A percentile compares a stretch with the other conserved stretches of the same genome.
Evolutionary conservation across 1,140 invertebrate genomes (phyloP).

Genomic region (Eriosoma lanigerum): DNA sequence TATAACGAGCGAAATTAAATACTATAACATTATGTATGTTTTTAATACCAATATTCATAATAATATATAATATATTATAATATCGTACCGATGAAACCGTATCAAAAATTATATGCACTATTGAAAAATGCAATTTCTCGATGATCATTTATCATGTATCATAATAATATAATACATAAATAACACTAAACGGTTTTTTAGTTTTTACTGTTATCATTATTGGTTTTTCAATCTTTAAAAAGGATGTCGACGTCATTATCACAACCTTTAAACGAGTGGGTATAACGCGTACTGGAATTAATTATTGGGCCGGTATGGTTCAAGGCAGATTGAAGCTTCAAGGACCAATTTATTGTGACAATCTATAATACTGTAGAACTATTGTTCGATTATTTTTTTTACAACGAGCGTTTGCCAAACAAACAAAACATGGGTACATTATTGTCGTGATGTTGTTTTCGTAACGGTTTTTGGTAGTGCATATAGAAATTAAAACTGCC

Average conservation of each 20-base stretch:
- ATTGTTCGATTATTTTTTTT: constrained; percentile 42
- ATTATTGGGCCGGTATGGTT: constrained; percentile 49
- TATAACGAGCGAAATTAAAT: too few species aligned
- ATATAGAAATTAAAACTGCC: background rate
- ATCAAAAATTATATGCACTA: too few species aligned
- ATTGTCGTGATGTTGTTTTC: constrained; percentile 25
- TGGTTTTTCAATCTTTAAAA: background rate
- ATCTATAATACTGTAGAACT: constrained; percentile 35
- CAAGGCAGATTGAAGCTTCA: constrained; percentile 50
- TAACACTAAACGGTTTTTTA: too few species aligned
- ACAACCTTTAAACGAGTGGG: constrained; percentile 42
- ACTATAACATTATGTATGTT: background rate
- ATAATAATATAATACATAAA: too few species aligned
- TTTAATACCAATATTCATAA: background rate
- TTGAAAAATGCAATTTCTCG: background rate
- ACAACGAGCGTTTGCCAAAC: constrained; percentile 8
- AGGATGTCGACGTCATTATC: constrained; percentile 47
- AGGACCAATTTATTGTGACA: constrained; percentile 51
- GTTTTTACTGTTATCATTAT: background rate
- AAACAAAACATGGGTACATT: constrained; percentile 32
- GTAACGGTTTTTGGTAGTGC: constrained; percentile 25
- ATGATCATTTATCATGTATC: too few species aligned
- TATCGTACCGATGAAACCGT: too few species aligned
- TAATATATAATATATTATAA: too few species aligned
- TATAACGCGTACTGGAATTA: constrained; percentile 41